phyloP scores from a whole-genome alignment of 2,888 invertebrate species.

The Hemaris fuciformis region DNA sequence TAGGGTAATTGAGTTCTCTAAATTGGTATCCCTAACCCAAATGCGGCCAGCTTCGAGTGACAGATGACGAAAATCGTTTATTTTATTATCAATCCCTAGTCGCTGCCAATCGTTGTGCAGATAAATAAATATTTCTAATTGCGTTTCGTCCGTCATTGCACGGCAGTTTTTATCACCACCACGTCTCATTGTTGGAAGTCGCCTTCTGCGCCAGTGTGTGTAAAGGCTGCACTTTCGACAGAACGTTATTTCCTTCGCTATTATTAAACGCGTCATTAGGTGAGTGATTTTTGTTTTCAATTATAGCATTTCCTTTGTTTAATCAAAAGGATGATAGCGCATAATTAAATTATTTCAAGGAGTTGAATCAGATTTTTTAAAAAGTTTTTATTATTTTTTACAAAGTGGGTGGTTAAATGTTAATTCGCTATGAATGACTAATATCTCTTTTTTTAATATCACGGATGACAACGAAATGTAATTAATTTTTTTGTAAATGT shows the following conservation, averaged over 20 bases:
- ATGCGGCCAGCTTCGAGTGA: constrained; percentile 55
- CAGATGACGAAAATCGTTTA: constrained; percentile 39
- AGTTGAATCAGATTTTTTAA: too few species aligned
- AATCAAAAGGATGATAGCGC: not conserved
- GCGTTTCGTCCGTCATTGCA: constrained; percentile 33
- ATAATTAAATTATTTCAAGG: not conserved
- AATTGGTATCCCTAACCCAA: constrained; percentile 36
- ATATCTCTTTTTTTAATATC: not conserved
- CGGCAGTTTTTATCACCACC: constrained; percentile 49
- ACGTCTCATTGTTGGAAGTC: constrained; percentile 62
- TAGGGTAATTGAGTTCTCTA: constrained; percentile 25
- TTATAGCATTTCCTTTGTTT: not conserved
- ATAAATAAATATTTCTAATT: constrained; percentile 42
- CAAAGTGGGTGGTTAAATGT: not conserved
- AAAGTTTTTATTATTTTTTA: not conserved
- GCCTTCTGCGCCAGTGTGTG: constrained; percentile 81
- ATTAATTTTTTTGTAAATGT: too few species aligned
- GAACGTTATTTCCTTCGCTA: constrained; percentile 24
- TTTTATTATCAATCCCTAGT: constrained; percentile 43
- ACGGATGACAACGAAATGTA: too few species aligned
- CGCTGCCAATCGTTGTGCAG: constrained; percentile 50
- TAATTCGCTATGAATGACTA: not conserved
- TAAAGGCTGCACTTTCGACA: constrained; percentile 75
- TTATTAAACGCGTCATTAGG: constrained; percentile 32
- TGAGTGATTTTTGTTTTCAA: constrained; percentile 36